Evolutionary conservation across 1,140 invertebrate species (phyloP).

Genomic region (Lepidostoma basale): DNA sequence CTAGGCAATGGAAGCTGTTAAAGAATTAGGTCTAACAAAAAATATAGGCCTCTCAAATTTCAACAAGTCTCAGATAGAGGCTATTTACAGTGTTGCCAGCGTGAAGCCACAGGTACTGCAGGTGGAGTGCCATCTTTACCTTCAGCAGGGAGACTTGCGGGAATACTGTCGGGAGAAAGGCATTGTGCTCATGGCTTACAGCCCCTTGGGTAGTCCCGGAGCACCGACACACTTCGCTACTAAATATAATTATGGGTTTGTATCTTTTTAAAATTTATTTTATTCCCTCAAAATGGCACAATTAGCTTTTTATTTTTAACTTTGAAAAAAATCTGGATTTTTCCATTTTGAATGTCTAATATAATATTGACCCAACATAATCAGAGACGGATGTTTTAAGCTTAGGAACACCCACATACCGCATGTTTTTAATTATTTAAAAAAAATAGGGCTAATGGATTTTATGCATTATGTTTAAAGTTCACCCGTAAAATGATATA

Average conservation of each 20-base stretch:
- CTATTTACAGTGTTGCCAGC: slow-evolving; percentile 43
- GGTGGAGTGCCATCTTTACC: slow-evolving; percentile 81
- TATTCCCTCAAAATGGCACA: too few species aligned
- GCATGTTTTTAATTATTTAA: too few species aligned
- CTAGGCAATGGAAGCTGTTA: slow-evolving; percentile 77
- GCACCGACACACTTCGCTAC: slow-evolving; percentile 58
- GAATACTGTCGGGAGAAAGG: slow-evolving; percentile 74
- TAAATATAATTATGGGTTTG: slow-evolving; percentile 62
- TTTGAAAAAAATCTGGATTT: too few species aligned
- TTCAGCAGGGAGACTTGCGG: slow-evolving; percentile 79
- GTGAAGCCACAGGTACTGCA: slow-evolving; percentile 42
- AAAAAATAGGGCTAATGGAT: too few species aligned
- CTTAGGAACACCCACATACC: too few species aligned
- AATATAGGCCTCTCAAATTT: slow-evolving; percentile 84
- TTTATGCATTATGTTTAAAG: too few species aligned
- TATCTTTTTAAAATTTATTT: too few species aligned
- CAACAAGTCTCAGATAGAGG: slow-evolving; percentile 70
- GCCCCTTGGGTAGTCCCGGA: slow-evolving; percentile 72
- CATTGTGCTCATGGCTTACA: slow-evolving; percentile 83
- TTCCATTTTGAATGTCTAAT: too few species aligned
- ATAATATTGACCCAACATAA: too few species aligned
- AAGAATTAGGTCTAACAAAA: slow-evolving; percentile 66
- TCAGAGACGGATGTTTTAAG: too few species aligned
- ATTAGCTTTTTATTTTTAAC: too few species aligned
- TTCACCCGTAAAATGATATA: too few species aligned